Conservation (phyloP, 2,797 vertebrate genomes). For the Micropoecilia bifurca region DNA sequence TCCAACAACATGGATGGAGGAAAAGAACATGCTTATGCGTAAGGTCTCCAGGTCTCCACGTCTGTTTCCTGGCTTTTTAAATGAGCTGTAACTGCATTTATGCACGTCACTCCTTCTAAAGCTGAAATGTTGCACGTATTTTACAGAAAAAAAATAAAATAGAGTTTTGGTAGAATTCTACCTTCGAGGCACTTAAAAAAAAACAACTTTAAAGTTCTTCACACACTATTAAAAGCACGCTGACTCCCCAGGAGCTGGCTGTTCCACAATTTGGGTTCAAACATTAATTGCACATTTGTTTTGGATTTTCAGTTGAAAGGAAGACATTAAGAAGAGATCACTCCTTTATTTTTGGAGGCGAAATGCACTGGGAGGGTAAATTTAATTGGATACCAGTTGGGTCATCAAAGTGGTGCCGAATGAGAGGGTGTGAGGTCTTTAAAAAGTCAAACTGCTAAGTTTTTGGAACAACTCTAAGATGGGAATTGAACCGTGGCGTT, state of each 20-base stretch:
- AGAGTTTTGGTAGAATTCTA: neutral
- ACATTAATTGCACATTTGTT: neutral
- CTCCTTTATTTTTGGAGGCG: neutral
- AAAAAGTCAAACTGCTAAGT: neutral
- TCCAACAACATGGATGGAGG: constrained; percentile 27
- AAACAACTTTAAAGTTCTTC: neutral
- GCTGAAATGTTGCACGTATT: neutral
- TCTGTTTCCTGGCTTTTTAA: constrained; percentile 3
- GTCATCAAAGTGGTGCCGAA: neutral
- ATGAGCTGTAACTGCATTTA: neutral
- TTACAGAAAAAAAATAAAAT: neutral
- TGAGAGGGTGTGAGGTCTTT: neutral
- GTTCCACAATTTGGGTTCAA: neutral
- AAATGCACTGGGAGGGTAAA: neutral
- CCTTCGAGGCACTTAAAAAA: neutral
- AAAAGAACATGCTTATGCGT: constrained; percentile 5
- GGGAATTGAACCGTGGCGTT: neutral
- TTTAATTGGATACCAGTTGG: neutral
- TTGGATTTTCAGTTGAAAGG: neutral
- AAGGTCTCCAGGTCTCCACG: constrained; percentile 7
- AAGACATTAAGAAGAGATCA: neutral
- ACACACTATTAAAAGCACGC: neutral
- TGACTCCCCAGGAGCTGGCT: neutral
- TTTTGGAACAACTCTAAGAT: neutral
- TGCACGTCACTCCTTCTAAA: neutral